phyloP scores from a whole-genome alignment of 1,140 invertebrate species.

The Centruroides sculpturatus region DNA sequence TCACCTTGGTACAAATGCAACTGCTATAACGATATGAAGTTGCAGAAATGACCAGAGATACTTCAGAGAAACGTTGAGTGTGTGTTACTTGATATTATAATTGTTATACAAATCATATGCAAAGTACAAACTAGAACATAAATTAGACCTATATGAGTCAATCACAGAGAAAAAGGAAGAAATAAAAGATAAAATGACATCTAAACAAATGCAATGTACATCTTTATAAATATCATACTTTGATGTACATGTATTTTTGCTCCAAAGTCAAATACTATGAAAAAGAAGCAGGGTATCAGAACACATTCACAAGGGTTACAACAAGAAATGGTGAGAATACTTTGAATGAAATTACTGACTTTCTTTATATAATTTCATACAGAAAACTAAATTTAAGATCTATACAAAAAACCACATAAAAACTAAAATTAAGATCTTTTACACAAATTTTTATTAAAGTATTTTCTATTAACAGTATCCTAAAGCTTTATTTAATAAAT shows the following conservation, averaged over 20 bases:
- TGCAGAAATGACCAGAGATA: conserved; percentile 83
- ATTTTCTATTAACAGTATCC: no score
- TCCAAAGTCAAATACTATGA: conserved; percentile 95
- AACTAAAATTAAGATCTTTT: no score
- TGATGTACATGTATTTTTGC: conserved; percentile 99
- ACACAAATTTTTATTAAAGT: no score
- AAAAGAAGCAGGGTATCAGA: conserved; percentile 83
- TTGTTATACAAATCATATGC: conserved; percentile 98
- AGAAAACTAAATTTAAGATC: no score
- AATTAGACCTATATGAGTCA: conserved; percentile 76
- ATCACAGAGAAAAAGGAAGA: conserved; percentile 98
- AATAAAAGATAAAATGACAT: conserved; percentile 99
- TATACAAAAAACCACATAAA: no score
- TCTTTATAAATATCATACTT: conserved; percentile 90
- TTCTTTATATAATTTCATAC: conserved; percentile 24
- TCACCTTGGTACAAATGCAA: conserved; percentile 96
- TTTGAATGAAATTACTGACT: conserved; percentile 24
- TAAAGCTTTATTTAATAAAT: no score
- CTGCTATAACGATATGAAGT: conserved; percentile 92
- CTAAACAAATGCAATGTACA: conserved; percentile 91
- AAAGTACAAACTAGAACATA: conserved; percentile 95
- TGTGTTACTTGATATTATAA: conserved; percentile 91
- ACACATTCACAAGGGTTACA: conserved; percentile 96
- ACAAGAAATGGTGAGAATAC: conserved; percentile 96
- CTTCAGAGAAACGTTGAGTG: conserved; percentile 82